Evolutionary conservation across 2,797 vertebrate genomes (phyloP).

Genomic region (Trichosurus vulpecula): DNA sequence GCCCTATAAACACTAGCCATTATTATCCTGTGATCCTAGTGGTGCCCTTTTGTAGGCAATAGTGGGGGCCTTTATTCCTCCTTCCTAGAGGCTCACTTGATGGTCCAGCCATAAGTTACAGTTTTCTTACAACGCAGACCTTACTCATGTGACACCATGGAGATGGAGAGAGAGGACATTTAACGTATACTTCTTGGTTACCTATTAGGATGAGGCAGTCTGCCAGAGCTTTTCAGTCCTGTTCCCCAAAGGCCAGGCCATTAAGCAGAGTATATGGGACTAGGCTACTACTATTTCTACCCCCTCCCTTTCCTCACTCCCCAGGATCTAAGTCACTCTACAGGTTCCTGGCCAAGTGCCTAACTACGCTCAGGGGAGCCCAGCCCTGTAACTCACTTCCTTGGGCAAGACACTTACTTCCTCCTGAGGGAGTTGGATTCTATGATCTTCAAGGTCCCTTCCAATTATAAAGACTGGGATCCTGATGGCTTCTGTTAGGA

Average conservation of each 20-base stretch:
- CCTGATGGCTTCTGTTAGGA: background rate
- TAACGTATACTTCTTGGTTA: background rate
- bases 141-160: background rate
- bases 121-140: background rate
- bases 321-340: background rate
- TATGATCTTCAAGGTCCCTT: background rate
- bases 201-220: background rate
- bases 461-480: background rate
- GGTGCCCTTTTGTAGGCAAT: background rate
- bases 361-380: background rate
- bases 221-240: background rate
- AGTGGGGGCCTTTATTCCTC: background rate
- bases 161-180: background rate
- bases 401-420: background rate
- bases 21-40: background rate
- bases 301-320: background rate
- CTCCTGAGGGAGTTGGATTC: background rate
- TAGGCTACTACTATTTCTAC: background rate
- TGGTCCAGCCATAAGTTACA: background rate
- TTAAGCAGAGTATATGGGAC: background rate
- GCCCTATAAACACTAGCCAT: background rate
- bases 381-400: background rate
- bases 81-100: background rate
- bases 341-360: background rate
- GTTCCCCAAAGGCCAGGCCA: background rate